Conservation (phyloP, 2,797 vertebrate species). For the Zenarchopterus dispar region DNA sequence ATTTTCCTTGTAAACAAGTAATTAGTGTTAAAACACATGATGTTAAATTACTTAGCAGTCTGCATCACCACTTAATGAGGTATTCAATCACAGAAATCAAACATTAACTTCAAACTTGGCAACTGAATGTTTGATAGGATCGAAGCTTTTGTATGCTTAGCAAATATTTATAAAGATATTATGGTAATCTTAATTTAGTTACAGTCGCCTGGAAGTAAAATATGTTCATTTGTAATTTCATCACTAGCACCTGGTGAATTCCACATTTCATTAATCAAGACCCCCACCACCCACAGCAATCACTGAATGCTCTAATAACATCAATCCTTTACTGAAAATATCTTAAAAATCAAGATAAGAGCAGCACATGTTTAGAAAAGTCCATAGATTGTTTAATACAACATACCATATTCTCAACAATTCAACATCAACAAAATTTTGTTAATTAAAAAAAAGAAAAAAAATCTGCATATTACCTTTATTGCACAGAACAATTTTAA, state of each 20-base stretch:
- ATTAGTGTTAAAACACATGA: slow-evolving; percentile 54
- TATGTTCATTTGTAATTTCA: too few relatives aligned
- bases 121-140: slow-evolving; percentile 6
- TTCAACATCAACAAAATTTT: slow-evolving; percentile 87
- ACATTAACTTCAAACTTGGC: slow-evolving; percentile 25
- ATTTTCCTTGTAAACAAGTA: slow-evolving; percentile 55
- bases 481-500: slow-evolving; percentile 90
- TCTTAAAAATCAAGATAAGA: slow-evolving; percentile 62
- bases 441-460: slow-evolving; percentile 82
- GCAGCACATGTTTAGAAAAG: slow-evolving; percentile 77
- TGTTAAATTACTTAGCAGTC: slow-evolving; percentile 48
- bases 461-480: slow-evolving; percentile 89
- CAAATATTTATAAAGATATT: not conserved
- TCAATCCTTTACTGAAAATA: too few relatives aligned
- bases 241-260: too few relatives aligned
- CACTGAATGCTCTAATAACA: too few relatives aligned
- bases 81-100: slow-evolving; percentile 47
- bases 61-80: slow-evolving; percentile 54
- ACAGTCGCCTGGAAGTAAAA: too few relatives aligned
- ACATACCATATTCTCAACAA: slow-evolving; percentile 89
- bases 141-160: not conserved
- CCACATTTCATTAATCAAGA: too few relatives aligned
- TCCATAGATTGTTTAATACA: slow-evolving; percentile 89
- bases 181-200: too few relatives aligned
- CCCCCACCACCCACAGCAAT: too few relatives aligned